Percentiles rank a stretch among this genome's conserved stretches.
These are phyloP conservation scores for Gobius niger DNA, from an alignment of 2,113 vertebrate species.

Conservation along the genomic window DNA sequence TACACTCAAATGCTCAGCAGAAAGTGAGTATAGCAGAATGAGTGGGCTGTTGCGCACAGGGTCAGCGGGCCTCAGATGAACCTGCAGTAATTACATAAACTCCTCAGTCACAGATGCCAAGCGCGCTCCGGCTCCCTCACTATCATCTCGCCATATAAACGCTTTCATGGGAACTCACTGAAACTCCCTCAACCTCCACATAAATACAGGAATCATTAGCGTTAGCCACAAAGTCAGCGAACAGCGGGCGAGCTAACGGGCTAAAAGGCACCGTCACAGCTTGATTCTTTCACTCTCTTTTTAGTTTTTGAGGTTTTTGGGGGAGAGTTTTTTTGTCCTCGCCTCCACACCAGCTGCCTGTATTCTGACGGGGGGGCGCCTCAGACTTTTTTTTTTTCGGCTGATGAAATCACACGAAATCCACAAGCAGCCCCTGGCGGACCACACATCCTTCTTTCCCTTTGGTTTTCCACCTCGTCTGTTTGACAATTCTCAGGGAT, in stretches of 20 bases:
- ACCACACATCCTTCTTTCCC: slow-evolving; percentile 48
- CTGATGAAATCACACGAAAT: slow-evolving; percentile 77
- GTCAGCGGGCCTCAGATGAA: not conserved
- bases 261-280: slow-evolving; percentile 50
- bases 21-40: too few species aligned
- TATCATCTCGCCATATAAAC: not conserved
- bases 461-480: slow-evolving; percentile 26
- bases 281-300: slow-evolving; percentile 53
- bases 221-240: slow-evolving; percentile 20
- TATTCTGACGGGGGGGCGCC: slow-evolving; percentile 60
- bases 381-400: slow-evolving; percentile 52
- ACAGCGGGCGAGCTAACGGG: slow-evolving; percentile 39
- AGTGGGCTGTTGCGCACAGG: too few species aligned
- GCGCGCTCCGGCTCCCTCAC: not conserved
- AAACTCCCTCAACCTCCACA: slow-evolving; percentile 8
- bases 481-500: slow-evolving; percentile 66
- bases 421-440: slow-evolving; percentile 60
- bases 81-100: slow-evolving; percentile 1
- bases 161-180: too few species aligned
- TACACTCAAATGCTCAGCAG: too few species aligned
- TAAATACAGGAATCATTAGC: slow-evolving; percentile 29
- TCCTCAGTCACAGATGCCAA: not conserved
- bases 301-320: not conserved
- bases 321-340: slow-evolving; percentile 52
- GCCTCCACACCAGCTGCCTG: slow-evolving; percentile 65